Evolutionary conservation across 2,113 vertebrate genomes (phyloP), one percentile per base, ranked within the genome.

Genomic region (Cathartes aura): DNA sequence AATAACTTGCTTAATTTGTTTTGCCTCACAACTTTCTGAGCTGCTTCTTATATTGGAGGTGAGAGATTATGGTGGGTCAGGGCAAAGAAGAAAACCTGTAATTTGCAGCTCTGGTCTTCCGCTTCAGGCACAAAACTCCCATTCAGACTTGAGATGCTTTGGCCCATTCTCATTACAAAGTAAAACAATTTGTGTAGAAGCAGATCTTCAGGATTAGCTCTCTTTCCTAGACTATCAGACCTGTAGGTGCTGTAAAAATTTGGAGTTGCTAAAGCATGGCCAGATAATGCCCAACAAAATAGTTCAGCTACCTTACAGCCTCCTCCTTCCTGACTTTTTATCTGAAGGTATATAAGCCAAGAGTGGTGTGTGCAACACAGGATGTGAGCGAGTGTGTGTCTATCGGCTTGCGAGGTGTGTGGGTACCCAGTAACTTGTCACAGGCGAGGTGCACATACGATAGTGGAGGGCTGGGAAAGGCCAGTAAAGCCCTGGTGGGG

Each of bases 341-440:
- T 26, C 29, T 55, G 59, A 83, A 87, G 15, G 8, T 18, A 2
- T 43, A 64, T 64, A 75, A 75, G 45, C 19, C 20, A 68, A 72
- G 82, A 3, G 5, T 19, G 27, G 11, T 62, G 11, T 40, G 38
- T 32, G 29, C 55, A 50, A 70, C 23, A 42, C 5, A 73, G 71
- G 47, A 63, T 45, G 17, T 42, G 59, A 87, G 47, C 30, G n/a
- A 19, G 15, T 59, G 24, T 34, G 30, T 17, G 42, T 58, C 75
- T 89, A 4, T 12, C 4, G 2, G 42, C 50, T 52, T 34, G 8
- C 1, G 2, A 66, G 12, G 17, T 17, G 24, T 2, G 1, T 36
- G 60, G 56, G 62, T 66, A 53, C 15, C 45, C 75, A 70, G n/a
- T 15, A 68, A 70, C 2, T 12, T 29, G 15, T 42, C 59, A 62